Evolutionary conservation across 2,797 vertebrate genomes (phyloP).

Genomic region (Limosa lapponica): DNA sequence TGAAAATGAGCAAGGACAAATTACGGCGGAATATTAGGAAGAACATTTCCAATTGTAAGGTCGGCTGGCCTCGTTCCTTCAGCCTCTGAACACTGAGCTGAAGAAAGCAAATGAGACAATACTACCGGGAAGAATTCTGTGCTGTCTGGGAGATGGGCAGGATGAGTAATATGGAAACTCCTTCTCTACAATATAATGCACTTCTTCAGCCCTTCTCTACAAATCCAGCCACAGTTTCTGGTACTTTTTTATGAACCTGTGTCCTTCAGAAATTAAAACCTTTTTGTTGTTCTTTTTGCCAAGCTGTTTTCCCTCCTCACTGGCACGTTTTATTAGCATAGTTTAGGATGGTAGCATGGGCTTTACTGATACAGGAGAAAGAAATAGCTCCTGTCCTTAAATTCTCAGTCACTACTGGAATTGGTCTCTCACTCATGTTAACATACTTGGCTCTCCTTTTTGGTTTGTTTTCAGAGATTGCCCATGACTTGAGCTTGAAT

Average conservation of each 20-base stretch:
- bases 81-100: neutral
- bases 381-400: neutral
- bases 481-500: neutral
- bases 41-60: slow-evolving; percentile 21
- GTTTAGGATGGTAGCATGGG: neutral
- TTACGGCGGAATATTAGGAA: neutral
- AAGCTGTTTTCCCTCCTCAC: neutral
- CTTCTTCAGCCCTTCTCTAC: neutral
- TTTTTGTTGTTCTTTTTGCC: neutral
- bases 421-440: neutral
- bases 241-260: neutral
- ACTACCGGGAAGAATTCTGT: neutral
- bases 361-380: neutral
- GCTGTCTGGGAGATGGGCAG: neutral
- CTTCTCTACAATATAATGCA: neutral
- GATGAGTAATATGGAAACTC: slow-evolving; percentile 22
- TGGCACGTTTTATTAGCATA: neutral
- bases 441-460: neutral
- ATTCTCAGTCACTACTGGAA: neutral
- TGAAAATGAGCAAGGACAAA: slow-evolving; percentile 30
- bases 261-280: neutral
- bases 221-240: neutral
- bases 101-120: neutral
- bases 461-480: slow-evolving; percentile 22
- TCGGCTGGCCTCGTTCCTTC: neutral